Evolutionary conservation across 2,888 invertebrate genomes (phyloP), one percentile per base, ranked within the genome.

Genomic region (Myathropa florea): DNA sequence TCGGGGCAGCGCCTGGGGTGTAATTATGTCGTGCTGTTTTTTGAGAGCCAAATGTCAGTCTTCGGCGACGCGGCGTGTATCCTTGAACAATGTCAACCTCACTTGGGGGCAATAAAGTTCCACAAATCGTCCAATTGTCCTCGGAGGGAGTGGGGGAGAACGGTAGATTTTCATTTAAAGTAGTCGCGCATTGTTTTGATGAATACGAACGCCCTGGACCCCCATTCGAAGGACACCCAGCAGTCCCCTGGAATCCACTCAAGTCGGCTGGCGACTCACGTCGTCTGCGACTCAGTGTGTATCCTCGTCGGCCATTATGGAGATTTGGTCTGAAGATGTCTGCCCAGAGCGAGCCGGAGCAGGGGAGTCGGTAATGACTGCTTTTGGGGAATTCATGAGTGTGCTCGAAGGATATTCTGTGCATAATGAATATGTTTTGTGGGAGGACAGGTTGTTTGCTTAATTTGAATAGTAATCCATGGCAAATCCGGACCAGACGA

Each of bases 301-400:
- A 61, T 57, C 55, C 36, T 24, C 30, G 18, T 23, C 24, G 18
- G 36, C 26, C 63, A 33, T 59, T 70, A 70, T 59, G 68, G 23
- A 59, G 59, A 73, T 64, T 73, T 33, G 18, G 64, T 36, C 21
- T 18, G 12, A 36, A 64, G 73, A 75, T 39, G 73, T 75, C 72
- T 61, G 53, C n/a, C n/a, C n/a, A n/a, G n/a, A n/a, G n/a, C n/a
- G n/a, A n/a, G n/a, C n/a, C n/a, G 33, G 46, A 4, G n/a, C 9
- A 1, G 14, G 39, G 28, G 28, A 4, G 4, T 63, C 21, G 53
- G 18, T 36, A 55, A 55, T 36, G 26, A 63, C 24, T 72, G 63
- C 63, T 72, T 55, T 73, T 73, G 53, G 26, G 18, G 24, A 55
- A 55, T 24, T 73, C 63, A 36, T 36, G 55, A 36, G 36, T 55